Percentiles rank a stretch among this genome's conserved stretches.
phyloP scores from a whole-genome alignment of 1,140 invertebrate species.

The Drosophila ercepeae region DNA sequence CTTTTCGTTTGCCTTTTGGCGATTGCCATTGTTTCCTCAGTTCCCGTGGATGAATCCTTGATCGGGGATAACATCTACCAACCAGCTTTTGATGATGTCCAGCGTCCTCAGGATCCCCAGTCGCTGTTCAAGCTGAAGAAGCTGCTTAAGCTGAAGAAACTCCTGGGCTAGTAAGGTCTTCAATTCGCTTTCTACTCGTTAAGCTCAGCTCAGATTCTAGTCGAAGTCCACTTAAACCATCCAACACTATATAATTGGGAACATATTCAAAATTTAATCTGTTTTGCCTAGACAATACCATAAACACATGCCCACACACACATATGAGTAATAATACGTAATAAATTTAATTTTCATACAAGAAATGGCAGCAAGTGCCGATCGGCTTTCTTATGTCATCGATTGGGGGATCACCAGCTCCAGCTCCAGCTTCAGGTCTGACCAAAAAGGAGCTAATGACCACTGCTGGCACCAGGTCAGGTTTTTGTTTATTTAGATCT shows the following conservation, averaged over 20 bases:
- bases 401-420: constrained; percentile 22
- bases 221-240: constrained; percentile 21
- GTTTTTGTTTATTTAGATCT: constrained; percentile 24
- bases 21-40: constrained; percentile 60
- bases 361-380: constrained; percentile 16
- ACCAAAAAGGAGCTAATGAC: constrained; percentile 35
- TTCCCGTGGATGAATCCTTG: constrained; percentile 71
- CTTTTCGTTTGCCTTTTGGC: constrained; percentile 66
- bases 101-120: constrained; percentile 69
- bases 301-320: constrained; percentile 15
- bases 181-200: background rate
- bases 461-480: constrained; percentile 10
- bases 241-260: constrained; percentile 12
- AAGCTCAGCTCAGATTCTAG: constrained; percentile 44
- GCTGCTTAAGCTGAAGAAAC: constrained; percentile 73
- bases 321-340: constrained; percentile 10
- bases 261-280: constrained; percentile 18
- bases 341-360: constrained; percentile 44
- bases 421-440: background rate
- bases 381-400: constrained; percentile 27
- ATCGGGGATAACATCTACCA: constrained; percentile 69
- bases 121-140: constrained; percentile 80
- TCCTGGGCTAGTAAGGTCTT: constrained; percentile 56
- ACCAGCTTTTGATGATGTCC: constrained; percentile 56
- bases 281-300: constrained; percentile 32